Evolutionary conservation across 2,888 invertebrate species (phyloP).

Genomic region (Cephus rjabovi): DNA sequence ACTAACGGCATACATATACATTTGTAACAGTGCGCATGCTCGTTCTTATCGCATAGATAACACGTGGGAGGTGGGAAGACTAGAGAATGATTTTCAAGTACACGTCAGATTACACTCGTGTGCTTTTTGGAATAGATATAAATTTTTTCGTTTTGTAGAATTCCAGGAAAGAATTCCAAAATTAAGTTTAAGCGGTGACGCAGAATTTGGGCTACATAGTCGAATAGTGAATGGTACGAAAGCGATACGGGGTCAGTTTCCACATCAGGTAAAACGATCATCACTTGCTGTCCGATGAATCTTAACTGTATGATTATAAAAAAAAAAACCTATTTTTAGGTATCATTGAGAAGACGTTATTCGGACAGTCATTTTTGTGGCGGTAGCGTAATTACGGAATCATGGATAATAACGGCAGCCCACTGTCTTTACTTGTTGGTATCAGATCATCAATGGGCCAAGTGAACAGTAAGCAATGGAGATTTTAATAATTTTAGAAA

Average conservation of each 20-base stretch:
- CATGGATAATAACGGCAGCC: conserved; percentile 48
- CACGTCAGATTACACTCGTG: background rate
- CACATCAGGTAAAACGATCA: conserved; percentile 38
- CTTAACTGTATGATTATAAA: background rate
- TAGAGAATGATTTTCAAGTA: background rate
- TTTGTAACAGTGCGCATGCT: background rate
- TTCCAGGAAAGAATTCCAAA: background rate
- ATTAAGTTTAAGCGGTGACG: background rate
- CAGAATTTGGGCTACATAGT: conserved; percentile 12
- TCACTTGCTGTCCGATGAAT: background rate
- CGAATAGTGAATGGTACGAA: conserved; percentile 48
- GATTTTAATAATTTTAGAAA: background rate
- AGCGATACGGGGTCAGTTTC: conserved; percentile 41
- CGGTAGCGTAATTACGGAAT: conserved; percentile 39
- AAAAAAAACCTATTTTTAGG: conserved; percentile 30
- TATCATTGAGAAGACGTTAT: conserved; percentile 45
- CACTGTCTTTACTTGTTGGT: conserved; percentile 46
- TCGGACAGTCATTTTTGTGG: conserved; percentile 51
- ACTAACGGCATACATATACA: background rate
- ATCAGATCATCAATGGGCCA: background rate
- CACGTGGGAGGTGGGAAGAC: background rate
- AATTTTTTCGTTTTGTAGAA: background rate
- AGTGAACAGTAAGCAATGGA: background rate
- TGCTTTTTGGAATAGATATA: background rate
- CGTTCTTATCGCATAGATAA: background rate